A percentile compares a stretch with the other conserved stretches of the same genome.
Evolutionary conservation across 64 coral and sea anemone species (phyloP).

Genomic region (Montipora cactus): DNA sequence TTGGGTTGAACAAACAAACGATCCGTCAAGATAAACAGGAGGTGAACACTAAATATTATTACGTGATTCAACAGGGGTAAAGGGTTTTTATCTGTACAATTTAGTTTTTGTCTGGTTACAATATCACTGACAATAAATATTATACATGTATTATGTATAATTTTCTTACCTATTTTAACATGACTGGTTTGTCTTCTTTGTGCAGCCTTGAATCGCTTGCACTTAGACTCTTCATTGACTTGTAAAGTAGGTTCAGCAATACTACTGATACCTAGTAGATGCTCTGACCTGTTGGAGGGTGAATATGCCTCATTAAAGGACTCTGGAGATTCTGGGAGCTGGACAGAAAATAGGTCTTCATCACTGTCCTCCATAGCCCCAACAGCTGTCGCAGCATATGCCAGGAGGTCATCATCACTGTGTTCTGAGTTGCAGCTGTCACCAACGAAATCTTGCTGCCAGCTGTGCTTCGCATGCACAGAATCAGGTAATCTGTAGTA

Average conservation of each 20-base stretch:
- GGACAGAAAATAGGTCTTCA: conserved; percentile 58
- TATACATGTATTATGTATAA: too few species aligned
- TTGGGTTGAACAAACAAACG: too few species aligned
- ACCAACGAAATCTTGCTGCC: background rate
- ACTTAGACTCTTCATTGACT: background rate
- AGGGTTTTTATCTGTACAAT: too few species aligned
- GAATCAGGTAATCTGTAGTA: background rate
- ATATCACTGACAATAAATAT: too few species aligned
- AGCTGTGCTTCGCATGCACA: background rate
- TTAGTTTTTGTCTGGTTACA: too few species aligned
- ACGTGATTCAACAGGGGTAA: too few species aligned
- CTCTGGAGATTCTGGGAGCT: conserved; percentile 27
- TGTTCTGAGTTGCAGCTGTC: conserved; percentile 21
- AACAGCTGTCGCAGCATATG: conserved; percentile 65
- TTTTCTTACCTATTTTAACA: background rate
- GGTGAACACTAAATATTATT: too few species aligned
- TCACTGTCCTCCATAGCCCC: conserved; percentile 78
- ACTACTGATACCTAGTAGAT: background rate
- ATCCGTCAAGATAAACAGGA: too few species aligned
- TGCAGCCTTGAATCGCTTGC: background rate
- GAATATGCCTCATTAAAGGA: background rate
- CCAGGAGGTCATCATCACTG: conserved; percentile 75
- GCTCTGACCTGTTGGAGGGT: background rate
- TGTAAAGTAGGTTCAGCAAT: background rate
- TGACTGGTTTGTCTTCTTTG: background rate